Conservation (phyloP, 2,797 vertebrate species). For the Phyllotis vaccarum region DNA sequence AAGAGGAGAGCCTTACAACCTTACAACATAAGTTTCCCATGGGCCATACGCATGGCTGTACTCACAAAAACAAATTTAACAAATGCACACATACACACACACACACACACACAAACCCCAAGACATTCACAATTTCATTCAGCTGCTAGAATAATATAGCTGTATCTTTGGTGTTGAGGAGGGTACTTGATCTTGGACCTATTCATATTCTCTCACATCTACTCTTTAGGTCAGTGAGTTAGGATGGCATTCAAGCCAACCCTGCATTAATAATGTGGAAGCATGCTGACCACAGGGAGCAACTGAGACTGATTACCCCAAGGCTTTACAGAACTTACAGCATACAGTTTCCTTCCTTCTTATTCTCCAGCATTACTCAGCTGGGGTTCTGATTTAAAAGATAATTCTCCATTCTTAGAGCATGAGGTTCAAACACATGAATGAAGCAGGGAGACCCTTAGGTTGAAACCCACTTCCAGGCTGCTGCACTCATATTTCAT, state of each 20-base stretch:
- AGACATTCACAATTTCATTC: slow-evolving; percentile 50
- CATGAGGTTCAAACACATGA: neutral
- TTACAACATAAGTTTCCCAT: neutral
- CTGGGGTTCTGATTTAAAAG: slow-evolving; percentile 30
- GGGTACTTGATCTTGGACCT: slow-evolving; percentile 27
- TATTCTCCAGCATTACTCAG: neutral
- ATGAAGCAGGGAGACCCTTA: neutral
- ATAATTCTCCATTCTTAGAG: neutral
- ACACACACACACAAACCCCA: neutral
- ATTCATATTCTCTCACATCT: neutral
- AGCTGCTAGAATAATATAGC: neutral
- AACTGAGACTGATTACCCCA: slow-evolving; percentile 31
- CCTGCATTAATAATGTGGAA: neutral
- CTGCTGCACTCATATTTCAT: neutral
- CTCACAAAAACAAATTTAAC: neutral
- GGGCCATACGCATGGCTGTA: neutral
- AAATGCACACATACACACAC: neutral
- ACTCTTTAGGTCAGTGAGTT: no score
- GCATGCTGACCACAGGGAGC: neutral
- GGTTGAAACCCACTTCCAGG: neutral
- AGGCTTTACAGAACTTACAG: slow-evolving; percentile 44
- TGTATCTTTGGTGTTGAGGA: slow-evolving; percentile 27
- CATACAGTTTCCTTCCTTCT: neutral
- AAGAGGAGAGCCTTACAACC: neutral
- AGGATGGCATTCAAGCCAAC: neutral